A percentile compares a stretch with the other conserved stretches of the same genome.
phyloP scores from a whole-genome alignment of 2,113 vertebrate genomes.

The Rostratula benghalensis region DNA sequence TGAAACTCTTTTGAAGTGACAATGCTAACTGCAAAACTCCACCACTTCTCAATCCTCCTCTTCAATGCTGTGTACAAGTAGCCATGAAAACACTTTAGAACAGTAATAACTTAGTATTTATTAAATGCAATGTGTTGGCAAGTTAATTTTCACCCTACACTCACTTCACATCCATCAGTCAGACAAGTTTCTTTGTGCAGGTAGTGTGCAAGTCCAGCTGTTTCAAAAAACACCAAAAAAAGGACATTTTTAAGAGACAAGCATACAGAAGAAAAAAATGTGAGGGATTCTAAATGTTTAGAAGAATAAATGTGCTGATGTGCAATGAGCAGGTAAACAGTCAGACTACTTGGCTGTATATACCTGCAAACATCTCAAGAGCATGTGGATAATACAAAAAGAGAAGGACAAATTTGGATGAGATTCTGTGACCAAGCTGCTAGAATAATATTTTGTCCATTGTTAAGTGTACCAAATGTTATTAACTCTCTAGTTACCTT shows the following conservation, averaged over 20 bases:
- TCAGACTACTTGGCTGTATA: not conserved
- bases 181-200: not conserved
- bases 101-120: not conserved
- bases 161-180: not conserved
- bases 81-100: not conserved
- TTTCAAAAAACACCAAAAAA: not conserved
- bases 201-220: not conserved
- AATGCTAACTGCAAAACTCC: not conserved
- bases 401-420: not conserved
- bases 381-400: not conserved
- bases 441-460: not conserved
- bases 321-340: not conserved
- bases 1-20: not conserved
- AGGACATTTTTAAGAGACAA: not conserved
- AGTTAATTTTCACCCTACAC: not conserved
- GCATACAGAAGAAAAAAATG: not conserved
- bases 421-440: not conserved
- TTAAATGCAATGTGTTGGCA: not conserved
- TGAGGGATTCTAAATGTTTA: not conserved
- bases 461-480: accelerated
- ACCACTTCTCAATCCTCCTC: not conserved
- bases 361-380: not conserved
- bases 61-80: not conserved
- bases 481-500: not conserved
- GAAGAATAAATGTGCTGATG: not conserved